Conservation (phyloP, 1,140 invertebrate species). For the Lamellibrachia luymesi region DNA sequence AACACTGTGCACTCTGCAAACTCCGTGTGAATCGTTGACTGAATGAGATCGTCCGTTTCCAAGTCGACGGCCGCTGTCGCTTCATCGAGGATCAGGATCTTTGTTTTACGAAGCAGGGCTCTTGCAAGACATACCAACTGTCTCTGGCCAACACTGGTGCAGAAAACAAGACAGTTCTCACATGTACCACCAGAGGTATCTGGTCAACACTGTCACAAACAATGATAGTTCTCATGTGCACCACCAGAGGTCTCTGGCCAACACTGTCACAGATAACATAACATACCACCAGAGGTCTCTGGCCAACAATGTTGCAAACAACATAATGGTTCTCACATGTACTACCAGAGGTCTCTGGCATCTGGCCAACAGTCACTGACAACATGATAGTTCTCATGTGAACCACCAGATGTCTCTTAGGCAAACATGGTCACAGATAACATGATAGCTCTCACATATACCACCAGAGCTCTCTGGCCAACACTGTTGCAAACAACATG, state of each 20-base stretch:
- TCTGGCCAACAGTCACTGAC: neutral
- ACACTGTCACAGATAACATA: neutral
- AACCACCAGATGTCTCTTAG: too few relatives aligned
- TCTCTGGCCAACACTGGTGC: constrained; percentile 59
- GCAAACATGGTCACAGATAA: too few relatives aligned
- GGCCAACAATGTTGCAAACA: neutral
- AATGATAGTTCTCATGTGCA: neutral
- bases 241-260: neutral
- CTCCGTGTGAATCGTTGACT: constrained; percentile 51
- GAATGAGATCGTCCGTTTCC: constrained; percentile 56
- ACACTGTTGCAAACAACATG: neutral
- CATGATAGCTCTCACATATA: too few relatives aligned
- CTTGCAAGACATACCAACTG: constrained; percentile 64
- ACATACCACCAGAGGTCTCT: too few relatives aligned
- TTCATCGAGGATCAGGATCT: constrained; percentile 75
- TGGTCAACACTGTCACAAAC: constrained; percentile 57
- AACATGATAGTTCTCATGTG: too few relatives aligned
- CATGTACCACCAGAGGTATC: constrained; percentile 62
- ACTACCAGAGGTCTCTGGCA: neutral
- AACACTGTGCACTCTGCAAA: constrained; percentile 58
- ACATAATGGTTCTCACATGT: neutral
- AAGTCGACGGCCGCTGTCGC: constrained; percentile 58
- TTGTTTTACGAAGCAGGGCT: constrained; percentile 63
- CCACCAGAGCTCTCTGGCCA: too few relatives aligned
- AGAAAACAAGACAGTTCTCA: constrained; percentile 58